These are phyloP conservation scores for Apamea epomidion DNA, from an alignment of 2,888 invertebrate species.

Conservation along the genomic window DNA sequence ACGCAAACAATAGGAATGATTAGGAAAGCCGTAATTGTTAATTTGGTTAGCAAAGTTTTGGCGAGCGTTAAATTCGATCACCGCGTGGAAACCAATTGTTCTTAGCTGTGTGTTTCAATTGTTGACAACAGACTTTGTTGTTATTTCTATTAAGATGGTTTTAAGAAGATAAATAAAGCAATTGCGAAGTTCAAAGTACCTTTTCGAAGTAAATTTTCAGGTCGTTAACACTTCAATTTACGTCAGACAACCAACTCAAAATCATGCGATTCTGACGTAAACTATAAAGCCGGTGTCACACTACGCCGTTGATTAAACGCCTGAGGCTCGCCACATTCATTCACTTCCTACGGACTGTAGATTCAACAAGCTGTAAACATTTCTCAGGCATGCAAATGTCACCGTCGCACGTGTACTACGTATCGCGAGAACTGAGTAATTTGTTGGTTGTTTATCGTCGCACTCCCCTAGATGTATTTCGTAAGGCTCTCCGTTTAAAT, in stretches of 20 bases:
- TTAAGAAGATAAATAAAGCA: not conserved
- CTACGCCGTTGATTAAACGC: conserved; percentile 71
- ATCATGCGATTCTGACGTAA: conserved; percentile 36
- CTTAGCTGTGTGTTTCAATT: conserved; percentile 37
- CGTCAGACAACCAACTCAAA: conserved; percentile 4
- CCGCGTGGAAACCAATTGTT: conserved; percentile 46
- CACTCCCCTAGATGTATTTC: conserved; percentile 83
- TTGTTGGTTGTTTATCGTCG: conserved; percentile 87
- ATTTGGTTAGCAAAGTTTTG: conserved; percentile 65
- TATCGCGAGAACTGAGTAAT: conserved; percentile 83
- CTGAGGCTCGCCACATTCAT: conserved; percentile 63
- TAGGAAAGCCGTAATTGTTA: conserved; percentile 65
- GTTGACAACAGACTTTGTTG: conserved; percentile 28
- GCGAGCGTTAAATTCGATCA: conserved; percentile 54
- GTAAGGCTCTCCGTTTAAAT: conserved; percentile 85
- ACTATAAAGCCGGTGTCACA: conserved; percentile 52
- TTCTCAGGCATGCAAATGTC: conserved; percentile 86
- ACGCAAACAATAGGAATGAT: conserved; percentile 63
- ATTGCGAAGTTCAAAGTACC: conserved; percentile 23
- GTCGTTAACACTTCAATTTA: conserved; percentile 19
- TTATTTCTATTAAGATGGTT: conserved; percentile 22
- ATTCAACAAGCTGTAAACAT: conserved; percentile 78
- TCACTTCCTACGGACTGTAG: conserved; percentile 67
- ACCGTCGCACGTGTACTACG: conserved; percentile 78
- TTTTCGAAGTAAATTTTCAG: not conserved